Evolutionary conservation across 2,888 invertebrate genomes (phyloP), one percentile per base, ranked within the genome.

Genomic region (Agrypnus murinus): DNA sequence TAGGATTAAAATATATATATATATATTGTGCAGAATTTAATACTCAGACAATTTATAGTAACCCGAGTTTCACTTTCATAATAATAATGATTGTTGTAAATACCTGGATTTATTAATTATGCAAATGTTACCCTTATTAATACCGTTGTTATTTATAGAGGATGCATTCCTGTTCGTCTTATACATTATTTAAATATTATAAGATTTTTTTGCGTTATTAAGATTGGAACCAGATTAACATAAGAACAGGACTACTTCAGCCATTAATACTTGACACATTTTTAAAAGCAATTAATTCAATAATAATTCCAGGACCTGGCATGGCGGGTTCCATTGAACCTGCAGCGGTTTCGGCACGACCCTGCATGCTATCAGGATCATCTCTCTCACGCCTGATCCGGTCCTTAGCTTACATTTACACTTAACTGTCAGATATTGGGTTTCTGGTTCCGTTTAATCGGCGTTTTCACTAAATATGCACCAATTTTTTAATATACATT

Each of bases 211-310:
- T 50, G 50, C 31, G 43, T 68, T 66, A 58, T 55, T 62, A 53
- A 66, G 60, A 70, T 65, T 55, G 53, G 36, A 59, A 57, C 50
- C 50, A 55, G 64, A 69, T 65, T 69, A 64, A 45, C 59, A 69
- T 69, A 64, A 64, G 46, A 63, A 63, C 67, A 60, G 48, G 67
- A 67, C 60, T 67, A 43, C 63, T 58, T 69, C 53, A 34, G 59
- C 64, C 69, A 69, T 69, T 69, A 69, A 69, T 69, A 69, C 69
- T 69, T 69, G 65, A 69, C 69, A 69, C 69, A 69, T 69, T 69
- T 69, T 65, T 69, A 63, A 69, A 59, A 64, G 69, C 69, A 69
- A 69, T 69, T 65, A 69, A 69, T 69, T 69, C 64, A 69, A 69
- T 64, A 69, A 69, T 64, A 59, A 69, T 57, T 58, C 66, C 57